A percentile compares a stretch with the other conserved stretches of the same genome.
Conservation (phyloP, 2,113 vertebrate genomes). For the Anseranas semipalmata region DNA sequence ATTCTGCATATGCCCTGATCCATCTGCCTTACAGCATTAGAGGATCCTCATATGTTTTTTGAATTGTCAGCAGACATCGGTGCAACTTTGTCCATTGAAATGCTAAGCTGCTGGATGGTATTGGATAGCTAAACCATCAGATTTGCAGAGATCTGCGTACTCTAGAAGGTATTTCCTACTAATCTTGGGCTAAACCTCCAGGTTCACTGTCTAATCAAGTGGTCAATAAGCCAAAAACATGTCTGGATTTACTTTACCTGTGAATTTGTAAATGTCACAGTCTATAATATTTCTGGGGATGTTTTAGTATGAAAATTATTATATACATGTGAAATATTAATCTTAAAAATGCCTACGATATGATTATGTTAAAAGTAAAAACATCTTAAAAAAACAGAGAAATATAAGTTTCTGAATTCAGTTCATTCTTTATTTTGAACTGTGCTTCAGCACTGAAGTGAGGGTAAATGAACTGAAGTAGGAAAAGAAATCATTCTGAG, state of each 20-base stretch:
- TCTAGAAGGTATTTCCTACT: neutral
- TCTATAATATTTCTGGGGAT: neutral
- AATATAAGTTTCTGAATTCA: neutral
- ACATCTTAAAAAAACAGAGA: neutral
- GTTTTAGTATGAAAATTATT: neutral
- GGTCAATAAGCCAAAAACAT: neutral
- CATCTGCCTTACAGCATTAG: neutral
- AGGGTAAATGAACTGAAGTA: neutral
- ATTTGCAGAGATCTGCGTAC: neutral
- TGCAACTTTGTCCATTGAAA: neutral
- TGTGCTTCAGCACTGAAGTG: neutral
- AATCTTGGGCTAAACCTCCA: neutral
- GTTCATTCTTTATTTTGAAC: neutral
- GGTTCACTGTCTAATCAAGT: neutral
- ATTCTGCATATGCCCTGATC: neutral
- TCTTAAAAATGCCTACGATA: accelerated
- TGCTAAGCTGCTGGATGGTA: neutral
- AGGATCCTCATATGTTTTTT: neutral
- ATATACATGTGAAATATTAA: neutral
- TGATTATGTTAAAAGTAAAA: neutral
- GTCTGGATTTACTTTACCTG: neutral
- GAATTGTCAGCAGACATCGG: neutral
- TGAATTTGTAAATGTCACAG: accelerated
- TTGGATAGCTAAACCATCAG: neutral
- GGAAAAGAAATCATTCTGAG: neutral